Evolutionary conservation across 2,888 invertebrate genomes (phyloP).

Genomic region (Torymus tubicola): DNA sequence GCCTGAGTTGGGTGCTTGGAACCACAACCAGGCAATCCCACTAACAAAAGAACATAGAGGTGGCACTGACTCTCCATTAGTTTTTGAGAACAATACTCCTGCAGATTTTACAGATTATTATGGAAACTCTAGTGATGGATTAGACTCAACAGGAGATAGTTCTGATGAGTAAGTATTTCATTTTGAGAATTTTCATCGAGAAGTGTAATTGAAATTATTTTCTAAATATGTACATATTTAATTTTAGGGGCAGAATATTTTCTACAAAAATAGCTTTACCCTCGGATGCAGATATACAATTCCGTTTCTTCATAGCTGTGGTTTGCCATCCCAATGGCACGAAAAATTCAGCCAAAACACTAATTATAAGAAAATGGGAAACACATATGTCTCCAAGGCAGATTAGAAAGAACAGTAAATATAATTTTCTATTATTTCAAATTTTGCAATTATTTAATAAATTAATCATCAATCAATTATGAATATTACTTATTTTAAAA

Average conservation of each 20-base stretch:
- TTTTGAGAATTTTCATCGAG: neutral
- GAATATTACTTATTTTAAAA: too few species aligned
- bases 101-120: constrained; percentile 63
- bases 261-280: constrained; percentile 82
- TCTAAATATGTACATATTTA: constrained; percentile 5
- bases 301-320: constrained; percentile 87
- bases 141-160: constrained; percentile 64
- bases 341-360: constrained; percentile 74
- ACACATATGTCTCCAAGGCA: constrained; percentile 84
- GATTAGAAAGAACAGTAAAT: constrained; percentile 78
- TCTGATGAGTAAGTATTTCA: constrained; percentile 64
- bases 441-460: neutral
- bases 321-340: constrained; percentile 80
- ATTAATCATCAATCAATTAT: too few species aligned
- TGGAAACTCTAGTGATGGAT: constrained; percentile 64
- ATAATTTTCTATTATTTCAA: constrained; percentile 49
- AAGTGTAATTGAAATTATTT: neutral
- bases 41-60: constrained; percentile 68
- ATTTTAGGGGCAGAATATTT: constrained; percentile 68
- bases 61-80: constrained; percentile 64
- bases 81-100: constrained; percentile 67
- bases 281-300: constrained; percentile 82
- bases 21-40: constrained; percentile 74
- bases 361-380: constrained; percentile 89
- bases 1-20: constrained; percentile 74